These are phyloP conservation scores for Acleris laterana DNA, from an alignment of 2,888 invertebrate genomes.

Conservation along the genomic window DNA sequence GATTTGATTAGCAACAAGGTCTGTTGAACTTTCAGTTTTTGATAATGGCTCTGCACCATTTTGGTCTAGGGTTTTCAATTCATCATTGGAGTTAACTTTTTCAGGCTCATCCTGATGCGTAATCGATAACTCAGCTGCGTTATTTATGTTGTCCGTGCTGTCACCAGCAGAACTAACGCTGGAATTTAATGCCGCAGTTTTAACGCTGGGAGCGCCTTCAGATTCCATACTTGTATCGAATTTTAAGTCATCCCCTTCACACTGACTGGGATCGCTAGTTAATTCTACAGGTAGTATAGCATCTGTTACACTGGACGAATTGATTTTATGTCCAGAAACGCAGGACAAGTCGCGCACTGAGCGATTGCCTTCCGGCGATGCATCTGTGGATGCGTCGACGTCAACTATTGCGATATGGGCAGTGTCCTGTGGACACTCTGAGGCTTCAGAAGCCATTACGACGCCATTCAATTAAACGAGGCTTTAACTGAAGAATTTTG, in stretches of 20 bases:
- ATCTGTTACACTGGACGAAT: conserved; percentile 52
- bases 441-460: conserved; percentile 61
- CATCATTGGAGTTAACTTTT: not conserved
- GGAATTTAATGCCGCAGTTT: conserved; percentile 50
- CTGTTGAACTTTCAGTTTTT: conserved; percentile 26
- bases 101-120: conserved; percentile 5
- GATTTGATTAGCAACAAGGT: not conserved
- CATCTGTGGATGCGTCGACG: conserved; percentile 49
- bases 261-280: conserved; percentile 52
- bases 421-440: conserved; percentile 42
- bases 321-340: conserved; percentile 64
- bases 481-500: conserved; percentile 46
- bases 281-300: conserved; percentile 52
- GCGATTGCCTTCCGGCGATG: conserved; percentile 58
- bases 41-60: conserved; percentile 9
- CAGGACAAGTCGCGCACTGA: conserved; percentile 50
- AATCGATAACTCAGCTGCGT: conserved; percentile 43
- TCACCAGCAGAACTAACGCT: conserved; percentile 49
- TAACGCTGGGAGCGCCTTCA: conserved; percentile 41
- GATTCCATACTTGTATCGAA: conserved; percentile 30
- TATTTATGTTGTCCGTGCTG: conserved; percentile 42
- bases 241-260: conserved; percentile 36
- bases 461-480: conserved; percentile 44
- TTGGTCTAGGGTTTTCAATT: not conserved
- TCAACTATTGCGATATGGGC: conserved; percentile 63